phyloP scores from a whole-genome alignment of 2,797 vertebrate genomes.

The Decapterus maruadsi region DNA sequence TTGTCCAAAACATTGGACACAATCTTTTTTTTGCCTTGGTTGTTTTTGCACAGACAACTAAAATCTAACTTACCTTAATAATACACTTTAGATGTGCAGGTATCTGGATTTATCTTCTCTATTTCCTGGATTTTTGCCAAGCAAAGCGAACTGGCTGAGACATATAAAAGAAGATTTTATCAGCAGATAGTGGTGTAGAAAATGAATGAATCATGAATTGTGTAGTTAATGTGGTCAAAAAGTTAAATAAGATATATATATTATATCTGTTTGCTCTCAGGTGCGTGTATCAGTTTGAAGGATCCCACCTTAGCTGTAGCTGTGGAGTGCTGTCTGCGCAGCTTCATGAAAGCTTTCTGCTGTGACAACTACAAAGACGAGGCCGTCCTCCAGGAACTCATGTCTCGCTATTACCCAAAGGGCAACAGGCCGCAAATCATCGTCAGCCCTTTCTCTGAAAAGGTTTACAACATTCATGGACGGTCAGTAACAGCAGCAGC shows the following conservation, averaged over 20 bases:
- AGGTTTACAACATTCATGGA: slow-evolving; percentile 54
- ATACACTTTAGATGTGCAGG: no score
- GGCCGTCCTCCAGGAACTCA: slow-evolving; percentile 73
- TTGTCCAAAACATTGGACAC: no score
- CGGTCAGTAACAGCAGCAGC: slow-evolving; percentile 52
- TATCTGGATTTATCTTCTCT: no score
- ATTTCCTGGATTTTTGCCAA: no score
- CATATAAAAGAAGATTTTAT: no score
- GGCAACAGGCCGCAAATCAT: slow-evolving; percentile 79
- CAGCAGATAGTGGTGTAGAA: neutral
- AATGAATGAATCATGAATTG: no score
- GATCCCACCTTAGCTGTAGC: slow-evolving; percentile 74
- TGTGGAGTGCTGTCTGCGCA: slow-evolving; percentile 78
- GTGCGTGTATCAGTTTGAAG: slow-evolving; percentile 60
- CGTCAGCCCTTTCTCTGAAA: slow-evolving; percentile 73
- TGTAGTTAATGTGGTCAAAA: no score
- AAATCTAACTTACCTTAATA: no score
- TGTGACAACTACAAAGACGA: slow-evolving; percentile 84
- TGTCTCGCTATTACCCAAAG: slow-evolving; percentile 68
- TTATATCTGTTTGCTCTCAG: slow-evolving; percentile 40
- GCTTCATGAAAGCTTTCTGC: slow-evolving; percentile 83
- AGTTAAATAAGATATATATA: neutral
- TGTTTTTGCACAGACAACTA: no score
- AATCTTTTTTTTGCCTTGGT: no score
- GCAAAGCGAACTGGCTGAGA: neutral